phyloP scores from a whole-genome alignment of 2,797 vertebrate genomes.

The Harpagifer antarcticus region DNA sequence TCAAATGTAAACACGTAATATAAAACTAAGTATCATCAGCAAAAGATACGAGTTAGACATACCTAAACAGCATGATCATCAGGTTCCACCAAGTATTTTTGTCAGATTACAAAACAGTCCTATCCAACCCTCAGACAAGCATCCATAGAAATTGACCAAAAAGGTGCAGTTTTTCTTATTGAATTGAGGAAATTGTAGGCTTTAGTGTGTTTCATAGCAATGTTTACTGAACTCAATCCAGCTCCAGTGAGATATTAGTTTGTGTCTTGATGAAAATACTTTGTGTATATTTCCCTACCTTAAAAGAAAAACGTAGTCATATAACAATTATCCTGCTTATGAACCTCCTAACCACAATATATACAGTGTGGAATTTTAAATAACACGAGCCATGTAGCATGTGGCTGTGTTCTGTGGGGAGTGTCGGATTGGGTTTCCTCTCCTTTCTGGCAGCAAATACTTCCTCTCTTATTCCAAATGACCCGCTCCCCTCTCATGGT shows the following conservation, averaged over 20 bases:
- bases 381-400: background rate
- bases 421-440: conserved; percentile 11
- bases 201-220: background rate
- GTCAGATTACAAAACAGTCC: conserved; percentile 3
- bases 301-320: too few species aligned
- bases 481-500: conserved; percentile 26
- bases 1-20: background rate
- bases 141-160: background rate
- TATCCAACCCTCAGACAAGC: background rate
- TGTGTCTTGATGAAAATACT: conserved; percentile 1
- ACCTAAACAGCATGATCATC: background rate
- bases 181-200: background rate
- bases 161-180: background rate
- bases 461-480: conserved; percentile 23
- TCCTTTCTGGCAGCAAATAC: conserved; percentile 21
- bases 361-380: background rate
- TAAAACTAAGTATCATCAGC: background rate
- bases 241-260: background rate
- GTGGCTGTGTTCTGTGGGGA: conserved; percentile 4
- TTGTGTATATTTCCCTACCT: background rate
- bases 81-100: background rate
- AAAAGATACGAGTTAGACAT: background rate
- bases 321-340: background rate
- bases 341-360: conserved; percentile 19
- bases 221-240: background rate